Evolutionary conservation across 2,113 vertebrate genomes (phyloP).

Genomic region (Entomyzon cyanotis): DNA sequence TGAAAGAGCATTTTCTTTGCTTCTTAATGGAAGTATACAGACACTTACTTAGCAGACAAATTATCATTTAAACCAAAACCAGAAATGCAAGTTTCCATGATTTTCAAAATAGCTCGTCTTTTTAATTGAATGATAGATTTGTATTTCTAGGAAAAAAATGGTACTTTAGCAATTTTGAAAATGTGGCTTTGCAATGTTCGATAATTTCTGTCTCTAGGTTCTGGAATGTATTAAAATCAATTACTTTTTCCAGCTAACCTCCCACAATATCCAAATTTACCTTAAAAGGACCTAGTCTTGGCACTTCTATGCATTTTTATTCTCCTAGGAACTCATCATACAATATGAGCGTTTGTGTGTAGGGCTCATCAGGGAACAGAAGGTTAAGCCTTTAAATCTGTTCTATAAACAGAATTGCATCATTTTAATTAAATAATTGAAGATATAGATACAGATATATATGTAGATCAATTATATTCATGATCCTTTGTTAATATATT

Average conservation of each 20-base stretch:
- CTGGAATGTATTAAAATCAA: background rate
- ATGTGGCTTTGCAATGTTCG: background rate
- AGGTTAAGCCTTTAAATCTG: background rate
- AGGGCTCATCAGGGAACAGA: background rate
- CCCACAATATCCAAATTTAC: background rate
- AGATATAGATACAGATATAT: background rate
- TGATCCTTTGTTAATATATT: background rate
- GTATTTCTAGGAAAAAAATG: background rate
- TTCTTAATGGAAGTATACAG: background rate
- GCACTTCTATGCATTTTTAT: background rate
- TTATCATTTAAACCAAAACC: background rate
- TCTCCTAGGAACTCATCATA: background rate
- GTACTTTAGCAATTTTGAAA: background rate
- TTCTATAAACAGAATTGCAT: background rate
- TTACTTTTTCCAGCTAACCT: background rate
- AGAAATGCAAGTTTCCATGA: background rate
- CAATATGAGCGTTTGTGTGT: background rate
- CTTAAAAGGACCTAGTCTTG: background rate
- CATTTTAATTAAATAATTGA: background rate
- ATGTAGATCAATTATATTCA: background rate
- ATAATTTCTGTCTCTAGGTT: background rate
- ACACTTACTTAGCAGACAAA: background rate
- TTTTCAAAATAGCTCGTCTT: background rate
- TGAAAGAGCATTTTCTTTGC: background rate
- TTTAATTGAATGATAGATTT: background rate